Base-by-base conservation (phyloP, 2,797 vertebrate genomes). In the Neostethus bicornis region DNA sequence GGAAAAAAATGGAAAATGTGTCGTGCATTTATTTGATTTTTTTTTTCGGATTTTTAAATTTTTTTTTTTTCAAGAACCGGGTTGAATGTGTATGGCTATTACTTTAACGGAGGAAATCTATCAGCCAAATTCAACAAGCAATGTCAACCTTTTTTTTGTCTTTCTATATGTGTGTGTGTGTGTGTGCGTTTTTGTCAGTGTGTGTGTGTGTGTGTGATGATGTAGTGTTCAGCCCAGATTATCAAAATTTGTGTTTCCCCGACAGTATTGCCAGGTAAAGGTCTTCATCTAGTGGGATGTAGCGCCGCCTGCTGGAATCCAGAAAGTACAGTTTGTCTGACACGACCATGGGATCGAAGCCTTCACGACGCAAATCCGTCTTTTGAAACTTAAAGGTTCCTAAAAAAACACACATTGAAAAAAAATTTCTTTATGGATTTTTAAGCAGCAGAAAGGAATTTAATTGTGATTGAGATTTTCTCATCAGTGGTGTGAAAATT, bases 331-430 rank as follows among this genome's bases (percentile, higher is more conserved):
- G 89, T 62, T 80, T 91, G 88, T 98, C 96, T 24, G 93, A 93
- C 68, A 98, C 90, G 0, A 79, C 7, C 0, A 51, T 2, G 0
- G 94, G 96, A 74, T 98, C 79, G 2, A 97, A 98, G 52, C 93
- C 91, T 3, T 98, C 94, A 63, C 93, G 94, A 16, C 94, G 92
- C 84, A 99, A 79, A 1, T 97, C 95, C 3, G 83, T 90, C 90
- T 99, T 99, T 91, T 96, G 96, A 85, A 97, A 96, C 83, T 98
- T 99, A 77, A 94, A 98, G 13, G 97, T 99, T 71, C 95, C 97
- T 99, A 84, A 14, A 45, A 49, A 50, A 5, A 58, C 5, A 64
- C 5, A 39, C 3, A 34, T 0, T n/a, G n/a, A n/a, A 43, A 44
- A 51, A 25, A 44, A 11, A 35, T 19, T n/a, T n/a, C n/a, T n/a